Evolutionary conservation across 2,113 vertebrate species (phyloP), one percentile per base, ranked within the genome.

Genomic region (Sinocyclocheilus grahami): DNA sequence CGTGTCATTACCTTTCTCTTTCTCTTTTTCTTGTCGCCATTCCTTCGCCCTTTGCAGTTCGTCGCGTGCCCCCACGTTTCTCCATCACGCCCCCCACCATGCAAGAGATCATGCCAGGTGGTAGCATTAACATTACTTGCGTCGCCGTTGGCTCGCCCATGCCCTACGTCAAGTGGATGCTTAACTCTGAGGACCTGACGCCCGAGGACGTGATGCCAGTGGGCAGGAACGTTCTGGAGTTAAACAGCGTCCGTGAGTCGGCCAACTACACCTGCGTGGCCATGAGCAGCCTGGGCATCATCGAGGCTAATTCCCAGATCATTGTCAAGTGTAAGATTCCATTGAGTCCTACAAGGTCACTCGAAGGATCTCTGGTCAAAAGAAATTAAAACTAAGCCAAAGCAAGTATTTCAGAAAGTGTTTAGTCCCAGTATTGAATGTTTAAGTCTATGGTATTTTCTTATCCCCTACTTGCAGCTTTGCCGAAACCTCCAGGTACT

Each of bases 81-180:
- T 99, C 98, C 95, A 99, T 99, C 93, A 92, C 96, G 37, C 98
- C 98, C 16, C 98, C 98, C 16, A 95, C 96, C 88, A 99, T 96
- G 95, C 97, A 98, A 27, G 98, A 99, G 94, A 99, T 99, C 91
- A 99, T 99, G 97, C 98, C 98, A 0, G 98, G 98, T 0, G 97
- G 97, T 90, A 99, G 97, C 86, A 96, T 99, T 89, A 99, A 99
- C 95, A 99, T 99, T 92, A 99, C 98, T 42, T 99, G 98, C 0
- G 98, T 99, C 93, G 98, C 98, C 0, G 98, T 99, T 92, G 98
- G 98, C 30, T 99, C 98, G 0, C 98, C 98, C 91, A 99, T 99
- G 98, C 98, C 98, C 0, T 99, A 99, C 55, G 98, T 99, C 91
- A 99, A 99, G 93, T 99, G 98, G 98, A 99, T 98, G 97, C 96